phyloP scores from a whole-genome alignment of 2,888 invertebrate species.

The Amiota minor region DNA sequence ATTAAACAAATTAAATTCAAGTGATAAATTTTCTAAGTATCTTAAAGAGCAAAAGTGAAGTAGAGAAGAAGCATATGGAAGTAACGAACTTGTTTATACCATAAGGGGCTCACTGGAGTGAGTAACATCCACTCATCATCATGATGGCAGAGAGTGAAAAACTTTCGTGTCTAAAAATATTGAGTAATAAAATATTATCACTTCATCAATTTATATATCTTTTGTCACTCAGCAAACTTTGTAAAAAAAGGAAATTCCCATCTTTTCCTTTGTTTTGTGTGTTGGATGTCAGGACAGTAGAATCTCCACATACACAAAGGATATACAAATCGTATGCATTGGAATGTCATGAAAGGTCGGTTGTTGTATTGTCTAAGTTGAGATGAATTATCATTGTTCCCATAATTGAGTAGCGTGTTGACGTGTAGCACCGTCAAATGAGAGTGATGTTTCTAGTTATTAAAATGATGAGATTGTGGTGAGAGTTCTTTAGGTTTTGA shows the following conservation, averaged over 20 bases:
- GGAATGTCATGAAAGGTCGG: background rate
- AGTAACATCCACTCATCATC: background rate
- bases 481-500: too few species aligned
- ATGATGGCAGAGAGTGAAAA: background rate
- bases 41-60: too few species aligned
- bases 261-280: too few species aligned
- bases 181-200: constrained; percentile 29
- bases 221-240: constrained; percentile 12
- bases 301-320: background rate
- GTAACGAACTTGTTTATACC: background rate
- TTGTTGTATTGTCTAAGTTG: background rate
- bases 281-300: too few species aligned
- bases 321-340: too few species aligned
- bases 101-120: background rate
- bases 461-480: background rate
- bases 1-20: constrained; percentile 11
- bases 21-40: constrained; percentile 15
- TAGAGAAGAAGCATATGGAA: too few species aligned
- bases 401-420: background rate
- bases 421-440: constrained; percentile 5
- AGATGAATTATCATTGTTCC: background rate
- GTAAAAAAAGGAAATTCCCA: too few species aligned
- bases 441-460: too few species aligned
- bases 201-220: constrained; percentile 30
- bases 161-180: constrained; percentile 17